phyloP scores from a whole-genome alignment of 2,797 vertebrate species.

The Sebastes trivittatus region DNA sequence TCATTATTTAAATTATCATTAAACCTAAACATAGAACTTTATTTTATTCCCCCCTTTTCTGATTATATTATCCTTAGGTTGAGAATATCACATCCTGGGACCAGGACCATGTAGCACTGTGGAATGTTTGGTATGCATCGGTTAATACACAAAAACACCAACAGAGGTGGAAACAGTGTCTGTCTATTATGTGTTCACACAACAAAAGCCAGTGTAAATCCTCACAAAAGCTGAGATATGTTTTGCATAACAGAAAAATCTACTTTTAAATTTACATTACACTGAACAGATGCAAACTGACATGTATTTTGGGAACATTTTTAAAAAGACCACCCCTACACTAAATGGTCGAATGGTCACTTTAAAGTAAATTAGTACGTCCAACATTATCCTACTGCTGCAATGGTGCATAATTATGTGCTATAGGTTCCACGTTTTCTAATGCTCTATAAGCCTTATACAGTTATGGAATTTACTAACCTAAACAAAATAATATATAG shows the following conservation, averaged over 20 bases:
- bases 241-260: too few species aligned
- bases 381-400: too few species aligned
- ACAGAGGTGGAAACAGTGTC: not conserved
- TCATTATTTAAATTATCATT: too few species aligned
- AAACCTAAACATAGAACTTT: not conserved
- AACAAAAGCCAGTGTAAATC: accelerated
- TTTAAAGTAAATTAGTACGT: too few species aligned
- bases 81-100: constrained; percentile 27
- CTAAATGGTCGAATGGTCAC: constrained; percentile 61
- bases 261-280: accelerated
- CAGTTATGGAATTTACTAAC: not conserved
- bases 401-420: too few species aligned
- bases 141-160: constrained; percentile 42
- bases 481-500: not conserved
- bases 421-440: too few species aligned
- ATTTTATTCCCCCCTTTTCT: not conserved
- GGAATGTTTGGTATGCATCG: too few species aligned
- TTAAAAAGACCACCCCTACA: constrained; percentile 34
- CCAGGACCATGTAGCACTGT: constrained; percentile 40
- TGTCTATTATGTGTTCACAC: not conserved
- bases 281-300: too few species aligned
- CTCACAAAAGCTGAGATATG: accelerated
- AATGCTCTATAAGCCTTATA: too few species aligned
- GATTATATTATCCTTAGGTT: not conserved
- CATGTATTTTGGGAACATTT: not conserved